phyloP scores from a whole-genome alignment of 64 coral and sea anemone genomes.

The Acropora tenuis region DNA sequence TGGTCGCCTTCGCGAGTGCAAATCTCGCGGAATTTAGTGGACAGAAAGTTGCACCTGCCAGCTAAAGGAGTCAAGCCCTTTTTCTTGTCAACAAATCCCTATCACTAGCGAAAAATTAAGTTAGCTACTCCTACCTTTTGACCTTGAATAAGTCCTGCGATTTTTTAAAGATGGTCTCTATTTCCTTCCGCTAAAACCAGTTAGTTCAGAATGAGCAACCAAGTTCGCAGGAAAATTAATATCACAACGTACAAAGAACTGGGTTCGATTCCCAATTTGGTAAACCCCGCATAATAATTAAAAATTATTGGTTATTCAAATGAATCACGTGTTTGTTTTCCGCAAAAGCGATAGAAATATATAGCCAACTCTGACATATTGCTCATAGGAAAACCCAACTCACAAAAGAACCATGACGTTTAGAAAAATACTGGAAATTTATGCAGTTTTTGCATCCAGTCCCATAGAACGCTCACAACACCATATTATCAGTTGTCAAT shows the following conservation, averaged over 20 bases:
- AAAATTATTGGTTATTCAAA: not conserved
- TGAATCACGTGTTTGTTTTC: not conserved
- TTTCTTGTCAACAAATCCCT: not conserved
- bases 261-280: slow-evolving; percentile 46
- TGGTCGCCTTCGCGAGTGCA: too few species aligned
- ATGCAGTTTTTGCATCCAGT: too few species aligned
- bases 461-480: too few species aligned
- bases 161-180: not conserved
- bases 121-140: not conserved
- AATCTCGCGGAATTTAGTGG: too few species aligned
- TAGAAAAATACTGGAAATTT: not conserved
- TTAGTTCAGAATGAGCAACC: slow-evolving; percentile 39
- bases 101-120: not conserved
- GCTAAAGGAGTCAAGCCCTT: not conserved
- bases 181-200: not conserved
- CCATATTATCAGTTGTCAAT: too few species aligned
- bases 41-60: slow-evolving; percentile 14
- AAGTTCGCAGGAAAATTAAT: not conserved
- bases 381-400: not conserved
- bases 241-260: slow-evolving; percentile 14
- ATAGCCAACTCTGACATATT: not conserved
- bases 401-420: not conserved
- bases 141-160: not conserved
- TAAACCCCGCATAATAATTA: not conserved
- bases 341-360: not conserved